Conservation (phyloP, 2,113 vertebrate species). For the Chamaetylas fuelleborni region DNA sequence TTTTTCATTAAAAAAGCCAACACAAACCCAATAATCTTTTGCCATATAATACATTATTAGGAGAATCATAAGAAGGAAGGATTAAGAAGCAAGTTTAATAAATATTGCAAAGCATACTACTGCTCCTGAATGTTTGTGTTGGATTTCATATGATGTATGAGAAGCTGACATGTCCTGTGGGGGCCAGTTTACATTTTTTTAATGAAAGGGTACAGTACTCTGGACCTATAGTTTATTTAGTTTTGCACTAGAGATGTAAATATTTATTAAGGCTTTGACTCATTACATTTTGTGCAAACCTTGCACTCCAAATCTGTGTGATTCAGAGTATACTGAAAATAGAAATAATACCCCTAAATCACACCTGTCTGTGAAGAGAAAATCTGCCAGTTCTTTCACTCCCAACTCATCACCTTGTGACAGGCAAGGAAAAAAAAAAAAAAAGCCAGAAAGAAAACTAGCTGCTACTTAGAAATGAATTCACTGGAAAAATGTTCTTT, state of each 20-base stretch:
- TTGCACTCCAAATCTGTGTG: not conserved
- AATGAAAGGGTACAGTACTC: slow-evolving; percentile 27
- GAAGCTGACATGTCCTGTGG: slow-evolving; percentile 21
- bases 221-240: slow-evolving; percentile 23
- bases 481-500: not conserved
- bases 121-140: slow-evolving; percentile 44
- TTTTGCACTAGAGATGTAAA: slow-evolving; percentile 35
- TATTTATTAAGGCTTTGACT: slow-evolving; percentile 49
- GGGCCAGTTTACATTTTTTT: not conserved
- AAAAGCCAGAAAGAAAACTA: not conserved
- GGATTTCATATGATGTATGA: slow-evolving; percentile 32
- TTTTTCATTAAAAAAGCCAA: slow-evolving; percentile 42
- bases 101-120: not conserved
- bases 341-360: slow-evolving; percentile 42
- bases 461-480: not conserved
- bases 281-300: slow-evolving; percentile 23
- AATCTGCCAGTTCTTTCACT: slow-evolving; percentile 22
- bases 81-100: slow-evolving; percentile 28
- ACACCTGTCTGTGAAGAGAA: not conserved
- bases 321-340: not conserved
- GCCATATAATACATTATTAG: slow-evolving; percentile 19
- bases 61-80: not conserved
- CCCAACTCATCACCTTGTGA: not conserved
- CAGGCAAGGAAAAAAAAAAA: not conserved
- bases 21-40: slow-evolving; percentile 19